Evolutionary conservation across 2,797 vertebrate genomes (phyloP).

Genomic region (Sphenodon punctatus): DNA sequence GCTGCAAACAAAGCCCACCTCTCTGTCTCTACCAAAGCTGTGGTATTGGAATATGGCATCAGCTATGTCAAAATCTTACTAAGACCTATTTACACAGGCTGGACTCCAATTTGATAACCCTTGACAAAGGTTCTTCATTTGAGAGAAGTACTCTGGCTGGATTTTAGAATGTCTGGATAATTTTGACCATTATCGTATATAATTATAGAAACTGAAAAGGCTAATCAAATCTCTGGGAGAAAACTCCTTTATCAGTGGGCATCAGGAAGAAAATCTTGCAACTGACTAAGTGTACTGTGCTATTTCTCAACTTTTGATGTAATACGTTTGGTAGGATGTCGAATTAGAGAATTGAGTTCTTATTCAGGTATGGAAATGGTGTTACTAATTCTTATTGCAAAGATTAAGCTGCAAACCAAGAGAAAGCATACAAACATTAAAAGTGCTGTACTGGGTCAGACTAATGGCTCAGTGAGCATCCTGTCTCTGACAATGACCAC

Average conservation of each 20-base stretch:
- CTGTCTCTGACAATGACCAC: no score
- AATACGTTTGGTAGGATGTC: neutral
- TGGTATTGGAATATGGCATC: no score
- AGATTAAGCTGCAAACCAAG: neutral
- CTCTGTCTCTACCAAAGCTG: no score
- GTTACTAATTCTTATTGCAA: neutral
- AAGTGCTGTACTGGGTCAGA: no score
- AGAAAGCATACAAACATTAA: no score
- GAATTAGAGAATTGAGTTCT: neutral
- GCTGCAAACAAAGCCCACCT: no score
- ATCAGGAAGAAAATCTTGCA: neutral
- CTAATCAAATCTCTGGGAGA: neutral
- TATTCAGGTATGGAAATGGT: neutral
- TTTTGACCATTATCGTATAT: neutral
- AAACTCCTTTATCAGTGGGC: neutral
- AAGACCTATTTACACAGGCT: no score
- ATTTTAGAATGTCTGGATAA: neutral
- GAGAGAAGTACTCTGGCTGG: neutral
- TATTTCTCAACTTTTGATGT: neutral
- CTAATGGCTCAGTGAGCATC: no score
- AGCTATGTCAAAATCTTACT: no score
- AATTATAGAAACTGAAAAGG: neutral
- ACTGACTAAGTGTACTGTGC: neutral
- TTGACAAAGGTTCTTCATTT: neutral
- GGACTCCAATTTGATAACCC: neutral